Base-by-base conservation (phyloP, 2,113 vertebrate genomes). In the Alouatta palliata region DNA sequence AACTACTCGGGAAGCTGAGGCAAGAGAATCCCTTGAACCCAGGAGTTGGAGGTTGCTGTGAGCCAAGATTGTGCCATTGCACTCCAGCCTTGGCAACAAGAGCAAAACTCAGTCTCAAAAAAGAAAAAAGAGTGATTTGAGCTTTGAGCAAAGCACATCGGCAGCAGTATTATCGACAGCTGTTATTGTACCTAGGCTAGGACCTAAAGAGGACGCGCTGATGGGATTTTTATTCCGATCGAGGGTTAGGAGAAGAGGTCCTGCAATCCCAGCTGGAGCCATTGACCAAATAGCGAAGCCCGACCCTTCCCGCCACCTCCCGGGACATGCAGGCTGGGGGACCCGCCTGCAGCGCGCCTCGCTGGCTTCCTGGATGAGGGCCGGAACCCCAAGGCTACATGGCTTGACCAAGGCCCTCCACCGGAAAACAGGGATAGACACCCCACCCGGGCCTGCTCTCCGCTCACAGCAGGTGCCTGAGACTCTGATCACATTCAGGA, bases 231-330 rank as follows among this genome's bases (percentile, higher is more conserved):
- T 77, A 40, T n/a, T 79, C 71, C 66, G 47, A 17, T 4, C 12
- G 25, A 1, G 77, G 40, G 32, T 19, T 56, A 47, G 8, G 77
- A 49, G 52, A 27, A 13, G 20, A 64, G 40, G 40, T 17, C 40
- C 17, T 25, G 30, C 9, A 10, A 13, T 43, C 37, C 47, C 5
- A 0, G 20, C 16, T 35, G 37, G 40, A 16, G 30, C 2, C 5
- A 2, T 1, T 5, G 21, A n/a, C 35, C 2, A 16, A 6, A 11
- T 2, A 32, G 73, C 0, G 5, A n/a, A 20, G 12, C 6, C 10
- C 8, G 23, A 2, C 10, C 73, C 75, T 21, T 25, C 37, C 30
- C 0, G 0, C 19, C 17, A 4, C 30, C 83, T 64, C 0, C 1
- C 9, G 27, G 21, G 35, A 32, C 3, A 9, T 1, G 1, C 0